These are phyloP conservation scores for Caenorhabditis elegans DNA, from an alignment of 1,140 invertebrate species.

Conservation along the genomic window WBcel235 BX284602.5:13135501-13136000, in stretches of 20 bases:
- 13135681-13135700: slow-evolving; percentile 79
- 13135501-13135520: slow-evolving; percentile 93
- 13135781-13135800: slow-evolving; percentile 95
- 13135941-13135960: background rate
- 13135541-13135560: slow-evolving; percentile 88
- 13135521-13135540: slow-evolving; percentile 99
- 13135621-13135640: background rate
- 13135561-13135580: slow-evolving; percentile 84
- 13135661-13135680: slow-evolving; percentile 90
- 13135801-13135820: slow-evolving; percentile 91
- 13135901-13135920: background rate
- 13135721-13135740: slow-evolving; percentile 88
- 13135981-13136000: background rate
- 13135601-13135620: slow-evolving; percentile 70
- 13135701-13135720: slow-evolving; percentile 81
- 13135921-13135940: no score
- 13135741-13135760: slow-evolving; percentile 75
- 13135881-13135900: slow-evolving; percentile 85
- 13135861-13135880: slow-evolving; percentile 97
- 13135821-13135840: slow-evolving; percentile 99
- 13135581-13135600: slow-evolving; percentile 99
- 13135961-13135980: slow-evolving; percentile 3
- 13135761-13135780: slow-evolving; percentile 86
- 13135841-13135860: slow-evolving; percentile 96
- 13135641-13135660: slow-evolving; percentile 71